These are phyloP conservation scores for Vannuccia rotundouncinata DNA, from an alignment of 2,888 invertebrate genomes.

Conservation along the genomic window DNA sequence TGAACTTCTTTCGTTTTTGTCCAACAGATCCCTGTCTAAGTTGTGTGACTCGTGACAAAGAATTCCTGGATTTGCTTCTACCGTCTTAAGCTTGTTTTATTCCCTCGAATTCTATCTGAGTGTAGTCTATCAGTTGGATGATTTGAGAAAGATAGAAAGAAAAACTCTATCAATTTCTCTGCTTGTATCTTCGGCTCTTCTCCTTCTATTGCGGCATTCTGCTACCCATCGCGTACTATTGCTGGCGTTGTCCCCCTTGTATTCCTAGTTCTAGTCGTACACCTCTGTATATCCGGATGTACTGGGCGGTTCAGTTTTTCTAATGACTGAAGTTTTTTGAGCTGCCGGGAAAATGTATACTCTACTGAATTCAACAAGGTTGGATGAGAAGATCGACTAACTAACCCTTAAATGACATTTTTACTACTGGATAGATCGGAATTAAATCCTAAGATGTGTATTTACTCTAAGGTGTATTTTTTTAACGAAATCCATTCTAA, in stretches of 20 bases:
- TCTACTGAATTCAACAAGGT: too few species aligned
- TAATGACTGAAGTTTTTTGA: not conserved
- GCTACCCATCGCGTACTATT: not conserved
- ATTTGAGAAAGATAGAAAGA: not conserved
- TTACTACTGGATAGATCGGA: too few species aligned
- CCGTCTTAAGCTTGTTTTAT: not conserved
- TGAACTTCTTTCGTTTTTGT: not conserved
- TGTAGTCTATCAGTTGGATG: not conserved
- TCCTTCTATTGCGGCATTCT: not conserved
- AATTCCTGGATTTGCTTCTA: not conserved
- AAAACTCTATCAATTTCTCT: not conserved
- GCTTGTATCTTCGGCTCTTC: not conserved
- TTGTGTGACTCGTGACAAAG: not conserved
- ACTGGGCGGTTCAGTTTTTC: not conserved
- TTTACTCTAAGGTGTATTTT: too few species aligned
- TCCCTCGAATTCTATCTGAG: not conserved
- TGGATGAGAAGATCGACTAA: too few species aligned
- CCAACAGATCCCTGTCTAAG: not conserved
- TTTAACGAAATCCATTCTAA: too few species aligned
- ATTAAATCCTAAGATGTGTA: too few species aligned
- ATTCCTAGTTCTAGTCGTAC: not conserved
- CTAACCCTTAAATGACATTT: too few species aligned
- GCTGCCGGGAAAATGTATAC: too few species aligned
- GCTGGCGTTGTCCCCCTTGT: not conserved
- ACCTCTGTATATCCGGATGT: too few species aligned